Conservation (phyloP, 2,113 vertebrate genomes). For the Tyto alba region DNA sequence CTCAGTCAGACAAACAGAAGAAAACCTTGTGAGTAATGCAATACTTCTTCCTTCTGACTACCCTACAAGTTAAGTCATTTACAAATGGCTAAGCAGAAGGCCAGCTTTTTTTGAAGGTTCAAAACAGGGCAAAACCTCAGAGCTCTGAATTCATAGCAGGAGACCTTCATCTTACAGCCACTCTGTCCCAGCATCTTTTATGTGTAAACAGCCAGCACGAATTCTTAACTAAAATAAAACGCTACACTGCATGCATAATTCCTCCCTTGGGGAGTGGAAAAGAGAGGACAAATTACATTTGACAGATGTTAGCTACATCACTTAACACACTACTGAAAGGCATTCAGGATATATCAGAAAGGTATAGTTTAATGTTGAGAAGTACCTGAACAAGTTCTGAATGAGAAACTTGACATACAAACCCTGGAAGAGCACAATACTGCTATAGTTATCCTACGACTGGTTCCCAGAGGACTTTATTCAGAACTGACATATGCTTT, state of each 20-base stretch:
- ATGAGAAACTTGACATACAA: neutral
- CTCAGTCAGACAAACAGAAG: neutral
- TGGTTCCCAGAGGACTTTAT: neutral
- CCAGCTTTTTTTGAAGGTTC: neutral
- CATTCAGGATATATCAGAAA: slow-evolving; percentile 14
- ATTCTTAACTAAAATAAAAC: slow-evolving; percentile 41
- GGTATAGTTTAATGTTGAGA: neutral
- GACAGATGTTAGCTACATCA: slow-evolving; percentile 56
- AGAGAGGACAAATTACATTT: slow-evolving; percentile 40
- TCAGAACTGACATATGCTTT: neutral
- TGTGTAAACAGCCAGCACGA: neutral
- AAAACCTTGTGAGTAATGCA: neutral
- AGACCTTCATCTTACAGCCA: neutral
- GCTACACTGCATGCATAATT: slow-evolving; percentile 8
- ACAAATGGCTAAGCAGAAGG: neutral
- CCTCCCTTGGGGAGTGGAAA: slow-evolving; percentile 23
- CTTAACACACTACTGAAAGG: slow-evolving; percentile 32
- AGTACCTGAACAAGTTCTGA: neutral
- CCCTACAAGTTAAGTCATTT: neutral
- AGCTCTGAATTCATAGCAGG: neutral
- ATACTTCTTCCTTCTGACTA: neutral
- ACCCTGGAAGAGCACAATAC: neutral
- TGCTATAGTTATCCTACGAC: neutral
- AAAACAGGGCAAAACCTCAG: neutral
- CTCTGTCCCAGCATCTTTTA: neutral